Conservation (phyloP, 1,140 invertebrate genomes). For the Drosophila sp. region DNA sequence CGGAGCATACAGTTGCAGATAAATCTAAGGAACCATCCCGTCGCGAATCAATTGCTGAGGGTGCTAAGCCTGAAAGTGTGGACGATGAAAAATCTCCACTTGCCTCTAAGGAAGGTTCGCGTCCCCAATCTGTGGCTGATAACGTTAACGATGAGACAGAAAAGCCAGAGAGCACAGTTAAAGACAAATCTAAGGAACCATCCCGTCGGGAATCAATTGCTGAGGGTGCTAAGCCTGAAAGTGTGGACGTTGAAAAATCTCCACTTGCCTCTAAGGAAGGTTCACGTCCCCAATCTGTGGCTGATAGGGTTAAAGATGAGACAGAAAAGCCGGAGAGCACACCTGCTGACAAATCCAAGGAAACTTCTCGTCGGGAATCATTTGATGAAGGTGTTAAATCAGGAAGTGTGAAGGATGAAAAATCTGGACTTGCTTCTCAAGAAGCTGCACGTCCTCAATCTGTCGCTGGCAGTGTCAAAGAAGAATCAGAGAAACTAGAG, state of each 20-base stretch:
- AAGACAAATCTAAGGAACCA: constrained; percentile 14
- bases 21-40: too few species aligned
- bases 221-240: constrained; percentile 12
- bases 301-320: constrained; percentile 21
- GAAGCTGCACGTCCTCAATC: constrained; percentile 26
- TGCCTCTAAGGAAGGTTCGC: constrained; percentile 14
- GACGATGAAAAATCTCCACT: constrained; percentile 27
- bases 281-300: not conserved
- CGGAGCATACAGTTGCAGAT: too few species aligned
- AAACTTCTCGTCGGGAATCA: constrained; percentile 38
- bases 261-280: not conserved
- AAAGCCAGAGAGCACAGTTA: too few species aligned
- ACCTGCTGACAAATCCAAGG: constrained; percentile 4
- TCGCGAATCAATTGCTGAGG: not conserved
- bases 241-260: constrained; percentile 16
- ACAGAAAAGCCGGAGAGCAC: not conserved
- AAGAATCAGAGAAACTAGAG: not conserved
- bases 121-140: not conserved
- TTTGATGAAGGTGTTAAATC: constrained; percentile 21
- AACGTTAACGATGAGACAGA: too few species aligned
- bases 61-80: constrained; percentile 12
- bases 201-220: not conserved
- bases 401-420: constrained; percentile 32
- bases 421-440: constrained; percentile 37
- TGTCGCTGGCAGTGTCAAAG: not conserved